Base-by-base conservation (phyloP, 1,140 invertebrate genomes). In the Samia ricini region DNA sequence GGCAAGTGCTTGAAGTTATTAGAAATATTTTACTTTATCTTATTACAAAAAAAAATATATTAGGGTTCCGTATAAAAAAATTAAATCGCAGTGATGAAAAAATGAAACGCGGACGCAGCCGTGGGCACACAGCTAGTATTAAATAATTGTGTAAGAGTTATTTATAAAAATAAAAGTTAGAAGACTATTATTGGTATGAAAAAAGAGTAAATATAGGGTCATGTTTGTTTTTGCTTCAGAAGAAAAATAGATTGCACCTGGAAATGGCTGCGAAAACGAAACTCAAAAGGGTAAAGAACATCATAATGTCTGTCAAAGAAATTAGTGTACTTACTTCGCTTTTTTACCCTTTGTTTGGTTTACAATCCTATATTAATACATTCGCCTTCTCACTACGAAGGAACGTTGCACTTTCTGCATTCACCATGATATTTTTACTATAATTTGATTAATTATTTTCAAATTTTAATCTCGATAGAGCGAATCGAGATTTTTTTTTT, bases 161-260 rank as follows among this genome's bases (percentile, higher is more conserved):
- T 15, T 15, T 42, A 4, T 42, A 42, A 12, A 42, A 42, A 42
- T 42, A 12, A 42, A 42, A 3, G n/a, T 42, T 12, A 15, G 10
- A 42, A 42, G 33, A 36, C 2, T 2, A 15, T 48, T 10, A 36
- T n/a, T n/a, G n/a, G n/a, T 12, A 58, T 21, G 6, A 49, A 15
- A 24, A 60, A 50, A 50, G 22, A 50, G 4, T 22, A 51, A 50
- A 19, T 60, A 52, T 19, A 23, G 66, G 60, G 66, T 79, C 67
- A 68, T 82, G 77, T 88, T 87, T 90, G 77, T 90, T 90, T 88
- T 90, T 88, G 85, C 85, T 88, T 84, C 88, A 90, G 88, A 90
- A 90, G 72, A 90, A 90, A 90, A 90, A 90, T 88, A 90, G 85
- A 88, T 90, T 90, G 82, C 88, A 88, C 60, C 85, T 86, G 88